Percentiles rank a stretch among this genome's conserved stretches.
Conservation (phyloP, 2,113 vertebrate genomes). For the Protobothrops flavoviridis region DNA sequence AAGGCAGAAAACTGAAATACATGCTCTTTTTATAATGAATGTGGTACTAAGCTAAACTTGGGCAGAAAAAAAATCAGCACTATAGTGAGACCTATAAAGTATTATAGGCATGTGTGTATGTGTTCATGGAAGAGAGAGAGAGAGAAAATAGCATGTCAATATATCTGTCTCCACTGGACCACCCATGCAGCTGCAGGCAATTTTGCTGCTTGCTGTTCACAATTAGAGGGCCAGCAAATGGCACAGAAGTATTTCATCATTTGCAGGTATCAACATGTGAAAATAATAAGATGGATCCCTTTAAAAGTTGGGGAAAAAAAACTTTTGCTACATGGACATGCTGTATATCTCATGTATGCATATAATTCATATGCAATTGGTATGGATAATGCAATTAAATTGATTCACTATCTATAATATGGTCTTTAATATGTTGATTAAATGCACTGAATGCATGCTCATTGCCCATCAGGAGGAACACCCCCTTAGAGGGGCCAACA, state of each 20-base stretch:
- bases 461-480: background rate
- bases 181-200: background rate
- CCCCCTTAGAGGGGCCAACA: background rate
- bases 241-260: background rate
- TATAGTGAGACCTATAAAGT: background rate
- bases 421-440: background rate
- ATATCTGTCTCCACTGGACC: background rate
- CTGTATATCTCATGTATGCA: background rate
- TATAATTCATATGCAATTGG: background rate
- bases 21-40: background rate
- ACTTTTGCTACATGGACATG: background rate
- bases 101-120: background rate
- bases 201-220: background rate
- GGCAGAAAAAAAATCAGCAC: background rate
- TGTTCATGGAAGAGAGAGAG: background rate
- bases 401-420: background rate
- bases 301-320: background rate
- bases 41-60: background rate
- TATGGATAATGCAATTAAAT: background rate
- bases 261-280: background rate
- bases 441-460: background rate
- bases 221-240: background rate
- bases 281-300: background rate
- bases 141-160: no score
- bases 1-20: background rate